Evolutionary conservation across 2,797 vertebrate genomes (phyloP).

Genomic region (Podarcis lilfordi): DNA sequence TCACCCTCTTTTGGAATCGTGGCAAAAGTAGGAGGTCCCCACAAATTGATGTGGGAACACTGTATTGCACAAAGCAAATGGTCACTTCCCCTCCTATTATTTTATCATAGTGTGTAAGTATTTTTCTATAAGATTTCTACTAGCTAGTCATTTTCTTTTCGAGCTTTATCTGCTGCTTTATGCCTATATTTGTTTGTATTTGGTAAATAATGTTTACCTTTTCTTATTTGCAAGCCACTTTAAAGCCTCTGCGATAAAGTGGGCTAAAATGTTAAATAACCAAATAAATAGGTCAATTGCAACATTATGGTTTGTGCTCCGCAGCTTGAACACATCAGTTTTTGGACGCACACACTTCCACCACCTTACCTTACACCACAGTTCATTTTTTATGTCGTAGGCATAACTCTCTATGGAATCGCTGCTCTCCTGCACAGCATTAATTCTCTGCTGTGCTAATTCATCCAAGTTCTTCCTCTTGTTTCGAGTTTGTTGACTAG

Average conservation of each 20-base stretch:
- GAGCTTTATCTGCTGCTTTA: not conserved
- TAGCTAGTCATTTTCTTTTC: not conserved
- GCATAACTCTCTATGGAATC: conserved; percentile 82
- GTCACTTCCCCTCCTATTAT: not conserved
- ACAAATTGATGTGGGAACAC: not conserved
- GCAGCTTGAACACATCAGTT: not conserved
- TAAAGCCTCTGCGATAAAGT: not conserved
- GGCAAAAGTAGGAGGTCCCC: not conserved
- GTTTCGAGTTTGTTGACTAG: not conserved
- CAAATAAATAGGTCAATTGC: not conserved
- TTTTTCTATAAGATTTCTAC: not conserved
- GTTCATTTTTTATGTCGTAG: conserved; percentile 82
- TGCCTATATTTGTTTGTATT: not conserved
- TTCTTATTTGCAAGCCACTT: not conserved
- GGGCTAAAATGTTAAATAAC: not conserved
- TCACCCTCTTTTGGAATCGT: not conserved
- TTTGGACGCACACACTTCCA: not conserved
- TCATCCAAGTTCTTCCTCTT: conserved; percentile 20
- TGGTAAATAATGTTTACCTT: not conserved
- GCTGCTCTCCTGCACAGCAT: conserved; percentile 79
- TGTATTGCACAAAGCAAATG: not conserved
- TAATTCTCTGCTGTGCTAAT: conserved; percentile 75
- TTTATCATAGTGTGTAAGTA: not conserved
- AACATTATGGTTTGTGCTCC: not conserved
- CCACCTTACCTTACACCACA: conserved; percentile 92